A percentile compares a stretch with the other conserved stretches of the same genome.
Conservation (phyloP, 2,888 invertebrate species). For the Chydorus sphaericus region DNA sequence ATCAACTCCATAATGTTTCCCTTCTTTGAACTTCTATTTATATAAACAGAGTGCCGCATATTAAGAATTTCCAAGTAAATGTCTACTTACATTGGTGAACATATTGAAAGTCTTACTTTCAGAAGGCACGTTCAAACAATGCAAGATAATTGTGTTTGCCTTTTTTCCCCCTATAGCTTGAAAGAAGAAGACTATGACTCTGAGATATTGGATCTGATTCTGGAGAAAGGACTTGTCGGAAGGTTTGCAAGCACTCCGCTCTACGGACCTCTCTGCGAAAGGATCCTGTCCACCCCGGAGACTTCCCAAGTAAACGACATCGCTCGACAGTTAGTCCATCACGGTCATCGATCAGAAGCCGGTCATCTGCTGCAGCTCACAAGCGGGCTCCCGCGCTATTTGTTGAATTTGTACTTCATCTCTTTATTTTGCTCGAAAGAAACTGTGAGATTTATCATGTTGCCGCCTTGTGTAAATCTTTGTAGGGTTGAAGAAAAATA, state of each 20-base stretch:
- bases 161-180: no score
- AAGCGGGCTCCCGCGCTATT: neutral
- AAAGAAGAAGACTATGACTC: neutral
- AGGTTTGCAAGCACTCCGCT: neutral
- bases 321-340: neutral
- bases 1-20: no score
- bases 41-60: no score
- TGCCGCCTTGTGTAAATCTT: no score
- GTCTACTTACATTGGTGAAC: no score
- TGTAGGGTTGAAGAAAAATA: no score
- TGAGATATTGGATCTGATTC: constrained; percentile 9
- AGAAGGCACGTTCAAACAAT: no score
- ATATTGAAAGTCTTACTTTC: no score
- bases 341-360: neutral
- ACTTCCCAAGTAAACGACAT: neutral
- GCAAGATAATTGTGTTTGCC: no score
- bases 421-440: neutral
- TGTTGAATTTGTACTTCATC: constrained; percentile 2
- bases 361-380: constrained; percentile 1
- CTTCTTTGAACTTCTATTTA: no score
- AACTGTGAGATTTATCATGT: neutral
- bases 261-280: neutral
- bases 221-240: neutral
- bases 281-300: neutral
- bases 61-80: no score